A percentile compares a stretch with the other conserved stretches of the same genome.
Conservation (phyloP, 2,888 invertebrate genomes). For the Acleris emargana region DNA sequence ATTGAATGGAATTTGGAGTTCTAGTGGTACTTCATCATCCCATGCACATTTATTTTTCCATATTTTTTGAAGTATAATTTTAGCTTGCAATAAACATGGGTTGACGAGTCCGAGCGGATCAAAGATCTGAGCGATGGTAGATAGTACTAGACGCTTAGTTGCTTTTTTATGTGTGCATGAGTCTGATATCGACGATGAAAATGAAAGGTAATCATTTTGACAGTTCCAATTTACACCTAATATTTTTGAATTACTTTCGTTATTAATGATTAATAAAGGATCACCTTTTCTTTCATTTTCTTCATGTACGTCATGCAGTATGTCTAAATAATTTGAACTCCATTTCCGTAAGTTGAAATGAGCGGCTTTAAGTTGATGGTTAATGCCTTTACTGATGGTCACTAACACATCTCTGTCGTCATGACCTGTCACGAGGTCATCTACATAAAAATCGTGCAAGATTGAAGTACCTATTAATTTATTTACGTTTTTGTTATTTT, state of each 20-base stretch:
- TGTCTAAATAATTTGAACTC: conserved; percentile 12
- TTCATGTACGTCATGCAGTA: no score
- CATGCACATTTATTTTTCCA: conserved; percentile 10
- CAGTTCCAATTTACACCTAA: conserved; percentile 14
- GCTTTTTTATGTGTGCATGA: no score
- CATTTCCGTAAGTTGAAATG: conserved; percentile 30
- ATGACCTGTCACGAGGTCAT: no score
- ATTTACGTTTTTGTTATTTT: no score
- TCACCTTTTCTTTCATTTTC: neutral
- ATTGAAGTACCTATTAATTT: no score
- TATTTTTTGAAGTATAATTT: conserved; percentile 13
- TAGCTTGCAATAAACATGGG: conserved; percentile 20
- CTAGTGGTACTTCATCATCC: conserved; percentile 1
- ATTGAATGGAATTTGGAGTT: conserved; percentile 4
- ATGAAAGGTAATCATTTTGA: neutral
- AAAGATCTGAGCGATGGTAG: conserved; percentile 26
- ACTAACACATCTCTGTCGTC: no score
- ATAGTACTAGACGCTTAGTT: conserved; percentile 6
- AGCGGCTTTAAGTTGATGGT: conserved; percentile 9
- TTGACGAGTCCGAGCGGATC: conserved; percentile 20
- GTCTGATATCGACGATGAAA: neutral
- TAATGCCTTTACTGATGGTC: neutral
- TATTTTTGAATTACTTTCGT: conserved; percentile 6
- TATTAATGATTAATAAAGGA: conserved; percentile 6
- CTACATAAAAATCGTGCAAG: no score